phyloP scores from a whole-genome alignment of 2,888 invertebrate species.

The Terebella lapidaria region DNA sequence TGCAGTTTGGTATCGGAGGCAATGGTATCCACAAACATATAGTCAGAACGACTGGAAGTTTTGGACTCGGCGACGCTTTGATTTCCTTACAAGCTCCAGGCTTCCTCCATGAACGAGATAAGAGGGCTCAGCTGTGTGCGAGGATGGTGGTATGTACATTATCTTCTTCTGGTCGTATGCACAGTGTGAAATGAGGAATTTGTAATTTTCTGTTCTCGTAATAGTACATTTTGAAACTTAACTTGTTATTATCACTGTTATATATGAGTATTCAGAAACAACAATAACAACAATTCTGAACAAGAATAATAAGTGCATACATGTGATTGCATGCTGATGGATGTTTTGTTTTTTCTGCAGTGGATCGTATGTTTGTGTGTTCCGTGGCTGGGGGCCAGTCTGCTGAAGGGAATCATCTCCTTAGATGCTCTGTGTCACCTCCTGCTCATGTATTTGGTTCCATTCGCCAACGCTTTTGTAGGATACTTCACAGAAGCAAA shows the following conservation, averaged over 20 bases:
- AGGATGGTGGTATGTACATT: conserved; percentile 25
- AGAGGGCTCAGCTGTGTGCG: conserved; percentile 17
- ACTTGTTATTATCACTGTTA: too few species aligned
- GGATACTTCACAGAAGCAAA: conserved; percentile 17
- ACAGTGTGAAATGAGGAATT: neutral
- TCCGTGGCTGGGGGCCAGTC: neutral
- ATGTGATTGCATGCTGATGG: too few species aligned
- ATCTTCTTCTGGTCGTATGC: neutral
- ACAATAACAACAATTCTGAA: too few species aligned
- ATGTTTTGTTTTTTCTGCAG: too few species aligned
- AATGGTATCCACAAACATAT: conserved; percentile 10
- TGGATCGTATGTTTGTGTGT: neutral
- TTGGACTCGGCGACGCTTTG: conserved; percentile 19
- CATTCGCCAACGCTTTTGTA: conserved; percentile 14
- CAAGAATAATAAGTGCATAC: too few species aligned
- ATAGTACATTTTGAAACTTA: too few species aligned
- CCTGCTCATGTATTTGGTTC: neutral
- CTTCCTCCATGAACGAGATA: conserved; percentile 27
- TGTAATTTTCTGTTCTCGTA: too few species aligned
- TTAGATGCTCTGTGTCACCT: neutral
- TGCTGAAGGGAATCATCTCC: neutral
- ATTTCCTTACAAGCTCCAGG: conserved; percentile 25
- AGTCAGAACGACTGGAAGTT: conserved; percentile 14
- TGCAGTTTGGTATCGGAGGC: neutral
- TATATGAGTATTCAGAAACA: too few species aligned